Percentiles rank a stretch among this genome's conserved stretches.
Evolutionary conservation across 1,140 invertebrate genomes (phyloP).

Genomic region (Helicoverpa armigera): DNA sequence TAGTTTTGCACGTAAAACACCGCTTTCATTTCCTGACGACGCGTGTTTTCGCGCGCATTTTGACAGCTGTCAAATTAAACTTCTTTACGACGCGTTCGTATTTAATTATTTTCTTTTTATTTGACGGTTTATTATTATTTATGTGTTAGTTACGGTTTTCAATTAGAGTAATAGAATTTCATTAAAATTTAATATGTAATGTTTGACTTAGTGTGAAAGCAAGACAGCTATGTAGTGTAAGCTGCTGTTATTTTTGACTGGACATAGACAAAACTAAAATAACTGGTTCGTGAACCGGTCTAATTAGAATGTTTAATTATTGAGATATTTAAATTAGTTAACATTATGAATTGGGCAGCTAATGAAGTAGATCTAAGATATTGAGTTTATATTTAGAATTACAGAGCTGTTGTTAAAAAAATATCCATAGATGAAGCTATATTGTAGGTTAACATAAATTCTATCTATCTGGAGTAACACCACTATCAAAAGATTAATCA

Average conservation of each 20-base stretch:
- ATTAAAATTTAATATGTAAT: neutral
- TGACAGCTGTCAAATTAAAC: conserved; percentile 47
- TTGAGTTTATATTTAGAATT: too few relatives aligned
- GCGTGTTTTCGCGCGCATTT: conserved; percentile 44
- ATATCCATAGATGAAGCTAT: too few relatives aligned
- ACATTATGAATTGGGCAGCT: too few relatives aligned
- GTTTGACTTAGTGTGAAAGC: neutral
- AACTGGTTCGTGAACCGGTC: neutral
- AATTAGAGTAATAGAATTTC: conserved; percentile 2
- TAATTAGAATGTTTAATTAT: neutral
- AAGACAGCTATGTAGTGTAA: neutral
- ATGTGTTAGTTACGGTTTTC: conserved; percentile 3
- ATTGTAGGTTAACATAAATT: too few relatives aligned
- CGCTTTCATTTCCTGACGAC: conserved; percentile 47
- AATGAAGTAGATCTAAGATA: too few relatives aligned
- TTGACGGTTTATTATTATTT: neutral
- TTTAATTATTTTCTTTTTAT: neutral
- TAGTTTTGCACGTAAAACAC: conserved; percentile 41
- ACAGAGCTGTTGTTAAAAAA: neutral
- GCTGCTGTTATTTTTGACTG: too few relatives aligned
- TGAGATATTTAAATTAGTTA: neutral
- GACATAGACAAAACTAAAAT: neutral
- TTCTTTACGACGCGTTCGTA: conserved; percentile 1
- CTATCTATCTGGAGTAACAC: too few relatives aligned
- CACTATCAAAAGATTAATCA: conserved; percentile 12